These are phyloP conservation scores for Nemurella pictetii DNA, from an alignment of 2,888 invertebrate species.

Conservation along the genomic window DNA sequence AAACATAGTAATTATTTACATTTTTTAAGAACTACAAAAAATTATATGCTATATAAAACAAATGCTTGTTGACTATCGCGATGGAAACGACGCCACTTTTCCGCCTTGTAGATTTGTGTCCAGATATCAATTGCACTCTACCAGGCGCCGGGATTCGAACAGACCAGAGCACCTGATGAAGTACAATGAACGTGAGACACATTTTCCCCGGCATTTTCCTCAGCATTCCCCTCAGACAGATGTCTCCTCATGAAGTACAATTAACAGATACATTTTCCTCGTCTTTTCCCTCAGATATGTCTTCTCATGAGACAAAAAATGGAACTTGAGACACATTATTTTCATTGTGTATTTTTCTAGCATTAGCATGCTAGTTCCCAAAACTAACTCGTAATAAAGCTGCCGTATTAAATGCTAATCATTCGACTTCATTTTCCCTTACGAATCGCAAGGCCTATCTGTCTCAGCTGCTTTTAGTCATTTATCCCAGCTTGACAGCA, in stretches of 20 bases:
- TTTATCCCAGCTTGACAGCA: too few relatives aligned
- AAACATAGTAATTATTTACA: neutral
- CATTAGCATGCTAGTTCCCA: neutral
- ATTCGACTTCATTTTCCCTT: too few relatives aligned
- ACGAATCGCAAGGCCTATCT: too few relatives aligned
- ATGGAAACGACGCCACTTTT: neutral
- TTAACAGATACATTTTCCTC: neutral
- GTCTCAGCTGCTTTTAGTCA: too few relatives aligned
- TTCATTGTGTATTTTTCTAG: too few relatives aligned
- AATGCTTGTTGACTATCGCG: too few relatives aligned
- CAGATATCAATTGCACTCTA: slow-evolving; percentile 96
- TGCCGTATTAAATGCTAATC: too few relatives aligned
- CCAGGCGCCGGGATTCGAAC: slow-evolving; percentile 90
- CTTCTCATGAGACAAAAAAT: too few relatives aligned
- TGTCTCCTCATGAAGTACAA: neutral
- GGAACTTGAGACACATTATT: neutral
- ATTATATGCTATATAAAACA: neutral
- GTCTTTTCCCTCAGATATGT: too few relatives aligned
- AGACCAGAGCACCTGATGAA: slow-evolving; percentile 99
- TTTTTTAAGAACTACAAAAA: neutral
- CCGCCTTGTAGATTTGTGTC: slow-evolving; percentile 38
- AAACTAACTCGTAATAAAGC: too few relatives aligned
- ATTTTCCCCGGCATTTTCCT: too few relatives aligned
- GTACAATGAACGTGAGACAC: slow-evolving; percentile 86
- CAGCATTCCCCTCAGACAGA: too few relatives aligned